Evolutionary conservation across 2,888 invertebrate species (phyloP), one percentile per base, ranked within the genome.

Genomic region (Scrobipalpa costella): DNA sequence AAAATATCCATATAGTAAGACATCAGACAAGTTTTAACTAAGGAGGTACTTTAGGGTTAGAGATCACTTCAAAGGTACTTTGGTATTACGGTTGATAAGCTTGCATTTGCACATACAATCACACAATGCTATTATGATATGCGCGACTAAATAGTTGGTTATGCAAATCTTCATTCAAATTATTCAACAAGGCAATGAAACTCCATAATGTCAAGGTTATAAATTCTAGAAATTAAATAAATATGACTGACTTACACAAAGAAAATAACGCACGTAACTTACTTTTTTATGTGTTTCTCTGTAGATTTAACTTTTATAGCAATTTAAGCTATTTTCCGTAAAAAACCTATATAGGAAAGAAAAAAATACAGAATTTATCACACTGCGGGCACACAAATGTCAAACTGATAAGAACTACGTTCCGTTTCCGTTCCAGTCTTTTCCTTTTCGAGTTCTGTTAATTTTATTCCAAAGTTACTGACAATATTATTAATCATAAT

Each of bases 131-230:
- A 13, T 7, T 13, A 55, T n/a, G 33, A 55, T 27, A 21, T 55
- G 33, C n/a, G 7, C n/a, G 9, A 33, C 33, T n/a, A 34, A n/a
- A 55, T 27, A 2, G 9, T 13, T 21, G 33, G 27, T 47, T 66
- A 68, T 61, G 66, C 61, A 70, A 71, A 72, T 70, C 66, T 67
- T 64, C 66, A 66, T 68, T 65, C 64, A 63, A 63, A 71, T 69
- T 69, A 71, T 72, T 73, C 72, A 72, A 71, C 70, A 69, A 71
- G 66, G 61, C 63, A 61, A 66, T 61, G 63, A 68, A 64, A 66
- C 69, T 61, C 70, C 70, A 71, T 65, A 66, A 74, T 77, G 79
- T 83, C 84, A 86, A 85, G 84, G 85, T 81, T 82, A 78, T 47
- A 60, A 49, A 47, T 13, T 17, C 5, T 8, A 33, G 2, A 34